Percentiles rank a stretch among this genome's conserved stretches.
Evolutionary conservation across 1,140 invertebrate genomes (phyloP).

Genomic region (Uloborus diversus): DNA sequence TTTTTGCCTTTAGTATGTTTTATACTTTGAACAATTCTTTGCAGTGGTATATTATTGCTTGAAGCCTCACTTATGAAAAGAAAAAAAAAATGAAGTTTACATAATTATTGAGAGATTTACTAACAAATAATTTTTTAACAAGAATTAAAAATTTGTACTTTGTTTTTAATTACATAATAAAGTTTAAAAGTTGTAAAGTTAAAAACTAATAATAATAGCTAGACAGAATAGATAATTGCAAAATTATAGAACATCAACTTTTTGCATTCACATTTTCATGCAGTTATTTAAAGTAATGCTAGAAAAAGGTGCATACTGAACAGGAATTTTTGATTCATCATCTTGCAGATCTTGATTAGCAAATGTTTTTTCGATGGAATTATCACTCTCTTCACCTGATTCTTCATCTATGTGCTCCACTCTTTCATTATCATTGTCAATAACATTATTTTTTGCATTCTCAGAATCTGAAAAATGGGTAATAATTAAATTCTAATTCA

Average conservation of each 20-base stretch:
- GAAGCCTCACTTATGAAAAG: slow-evolving; percentile 69
- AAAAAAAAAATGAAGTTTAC: too few species aligned
- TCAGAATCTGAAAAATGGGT: slow-evolving; percentile 25
- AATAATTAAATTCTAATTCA: background rate
- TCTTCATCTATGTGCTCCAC: slow-evolving; percentile 57
- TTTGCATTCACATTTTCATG: too few species aligned
- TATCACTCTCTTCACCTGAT: slow-evolving; percentile 58
- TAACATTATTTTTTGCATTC: slow-evolving; percentile 9
- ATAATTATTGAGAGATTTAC: too few species aligned
- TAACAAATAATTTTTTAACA: too few species aligned
- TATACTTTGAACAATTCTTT: slow-evolving; percentile 97
- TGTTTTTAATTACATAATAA: too few species aligned
- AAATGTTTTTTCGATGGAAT: slow-evolving; percentile 5
- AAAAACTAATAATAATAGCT: too few species aligned
- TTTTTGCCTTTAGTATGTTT: slow-evolving; percentile 92
- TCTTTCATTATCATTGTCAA: slow-evolving; percentile 39
- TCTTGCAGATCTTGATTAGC: slow-evolving; percentile 9
- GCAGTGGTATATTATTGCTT: slow-evolving; percentile 96
- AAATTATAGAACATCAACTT: too few species aligned
- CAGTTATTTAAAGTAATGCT: too few species aligned
- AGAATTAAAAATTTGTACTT: too few species aligned
- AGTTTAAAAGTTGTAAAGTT: too few species aligned
- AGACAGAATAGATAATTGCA: too few species aligned
- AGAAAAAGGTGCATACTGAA: too few species aligned
- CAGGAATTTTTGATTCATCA: slow-evolving; percentile 51